phyloP scores from a whole-genome alignment of 2,113 vertebrate species.

The Silurus asotus region DNA sequence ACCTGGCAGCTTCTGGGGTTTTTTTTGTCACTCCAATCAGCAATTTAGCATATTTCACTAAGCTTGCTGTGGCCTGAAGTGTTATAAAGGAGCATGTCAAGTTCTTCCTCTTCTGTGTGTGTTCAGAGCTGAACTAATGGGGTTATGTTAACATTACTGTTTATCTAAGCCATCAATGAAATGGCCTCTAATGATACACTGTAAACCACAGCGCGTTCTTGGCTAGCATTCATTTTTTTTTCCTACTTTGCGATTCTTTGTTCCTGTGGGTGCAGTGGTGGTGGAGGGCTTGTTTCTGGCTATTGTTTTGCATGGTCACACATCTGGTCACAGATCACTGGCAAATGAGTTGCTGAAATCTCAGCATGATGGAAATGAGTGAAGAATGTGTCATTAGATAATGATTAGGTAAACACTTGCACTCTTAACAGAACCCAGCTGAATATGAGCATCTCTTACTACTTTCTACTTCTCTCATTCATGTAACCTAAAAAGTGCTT shows the following conservation, averaged over 20 bases:
- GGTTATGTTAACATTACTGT: constrained; percentile 58
- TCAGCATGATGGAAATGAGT: neutral
- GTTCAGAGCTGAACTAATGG: constrained; percentile 40
- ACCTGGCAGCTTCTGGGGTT: neutral
- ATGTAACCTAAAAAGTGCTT: neutral
- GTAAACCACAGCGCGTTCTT: constrained; percentile 55
- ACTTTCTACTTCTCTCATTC: neutral
- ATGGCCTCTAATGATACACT: constrained; percentile 57
- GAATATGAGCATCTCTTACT: neutral
- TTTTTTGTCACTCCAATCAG: neutral
- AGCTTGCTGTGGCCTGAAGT: constrained; percentile 14
- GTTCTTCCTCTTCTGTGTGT: constrained; percentile 22
- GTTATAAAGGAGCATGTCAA: constrained; percentile 8
- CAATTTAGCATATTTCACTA: neutral
- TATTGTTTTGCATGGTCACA: constrained; percentile 37
- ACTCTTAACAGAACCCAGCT: neutral
- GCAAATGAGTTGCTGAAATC: neutral
- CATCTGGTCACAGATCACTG: neutral
- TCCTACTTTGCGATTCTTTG: constrained; percentile 9
- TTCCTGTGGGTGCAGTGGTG: neutral
- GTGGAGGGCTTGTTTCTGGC: neutral
- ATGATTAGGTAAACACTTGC: constrained; percentile 1
- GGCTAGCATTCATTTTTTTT: constrained; percentile 45
- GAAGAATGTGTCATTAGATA: neutral
- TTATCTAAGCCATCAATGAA: constrained; percentile 56